Evolutionary conservation across 1,140 invertebrate genomes (phyloP), one percentile per base, ranked within the genome.

Genomic region (Oscheius sp.): DNA sequence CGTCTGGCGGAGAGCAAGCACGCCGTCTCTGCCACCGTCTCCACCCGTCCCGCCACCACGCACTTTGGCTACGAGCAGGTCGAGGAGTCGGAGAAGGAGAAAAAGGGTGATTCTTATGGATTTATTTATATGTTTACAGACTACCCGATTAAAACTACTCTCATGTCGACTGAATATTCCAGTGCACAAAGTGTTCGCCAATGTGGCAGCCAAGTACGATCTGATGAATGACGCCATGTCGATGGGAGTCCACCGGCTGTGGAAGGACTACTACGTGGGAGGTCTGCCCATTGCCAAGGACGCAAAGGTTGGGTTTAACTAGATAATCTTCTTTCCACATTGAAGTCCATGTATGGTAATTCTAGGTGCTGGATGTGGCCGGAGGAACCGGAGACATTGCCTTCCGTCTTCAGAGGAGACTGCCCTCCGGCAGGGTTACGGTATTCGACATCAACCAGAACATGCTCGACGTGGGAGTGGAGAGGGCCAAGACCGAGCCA

Each of bases 141-240:
- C 0, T 32, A 29, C 63, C 26, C 4, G 36, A 75, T 32, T 7
- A 34, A 63, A 73, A 34, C 7, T 45, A 71, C 2, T 3, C 26
- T 64, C 23, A 15, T 61, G 1, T 49, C 10, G 31, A 3, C 32
- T 20, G 1, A 45, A 20, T 20, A 4, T 79, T 81, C 69, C 55
- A 83, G 82, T 83, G 0, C 73, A 80, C 28, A 77, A 79, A 82
- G 94, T 99, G 2, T 99, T 99, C 87, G 90, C 93, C 85, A 93
- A 91, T 86, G 95, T 99, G 3, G 95, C 96, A 3, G 87, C 90
- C 64, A 92, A 90, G 42, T 99, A 99, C 86, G 96, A 99, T 86
- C 75, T 91, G 59, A 99, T 99, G 96, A 99, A 99, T 86, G 96
- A 99, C 89, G 89, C 89, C 0, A 97, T 99, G 94, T 97, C 93